Conservation (phyloP, 1,140 invertebrate genomes). For the Drosophila tsacasi region DNA sequence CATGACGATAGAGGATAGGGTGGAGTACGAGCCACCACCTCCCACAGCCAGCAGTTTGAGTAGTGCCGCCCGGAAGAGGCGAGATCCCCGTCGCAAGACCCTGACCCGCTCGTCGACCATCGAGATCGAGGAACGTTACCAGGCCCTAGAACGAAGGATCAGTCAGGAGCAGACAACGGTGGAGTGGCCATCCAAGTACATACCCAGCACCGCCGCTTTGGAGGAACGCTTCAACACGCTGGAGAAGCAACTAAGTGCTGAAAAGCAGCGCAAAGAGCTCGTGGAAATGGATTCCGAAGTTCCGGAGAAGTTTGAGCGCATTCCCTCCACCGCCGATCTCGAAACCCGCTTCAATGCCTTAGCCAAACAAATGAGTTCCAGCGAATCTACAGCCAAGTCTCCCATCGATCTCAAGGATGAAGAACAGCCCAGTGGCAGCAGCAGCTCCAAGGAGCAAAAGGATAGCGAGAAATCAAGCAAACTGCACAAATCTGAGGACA, state of each 20-base stretch:
- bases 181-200: constrained; percentile 50
- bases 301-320: constrained; percentile 46
- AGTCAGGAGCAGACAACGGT: constrained; percentile 57
- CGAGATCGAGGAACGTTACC: constrained; percentile 78
- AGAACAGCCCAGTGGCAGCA: constrained; percentile 12
- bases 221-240: constrained; percentile 72
- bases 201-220: constrained; percentile 70
- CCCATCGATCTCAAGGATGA: constrained; percentile 51
- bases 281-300: constrained; percentile 14
- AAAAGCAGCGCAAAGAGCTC: constrained; percentile 45
- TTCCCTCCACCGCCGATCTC: constrained; percentile 72
- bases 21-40: neutral
- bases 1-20: constrained; percentile 67
- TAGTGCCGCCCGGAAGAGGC: constrained; percentile 57
- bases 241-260: constrained; percentile 66
- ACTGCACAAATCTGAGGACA: constrained; percentile 22
- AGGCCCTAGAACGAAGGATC: constrained; percentile 64
- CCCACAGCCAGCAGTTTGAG: constrained; percentile 19
- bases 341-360: constrained; percentile 73
- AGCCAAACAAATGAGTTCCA: constrained; percentile 66
- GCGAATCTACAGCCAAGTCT: constrained; percentile 45
- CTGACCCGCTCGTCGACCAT: constrained; percentile 74
- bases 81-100: constrained; percentile 72
- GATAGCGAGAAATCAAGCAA: constrained; percentile 47
- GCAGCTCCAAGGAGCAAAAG: constrained; percentile 31